Base-by-base conservation (phyloP, 1,140 invertebrate species). In the Sinonovacula constricta region DNA sequence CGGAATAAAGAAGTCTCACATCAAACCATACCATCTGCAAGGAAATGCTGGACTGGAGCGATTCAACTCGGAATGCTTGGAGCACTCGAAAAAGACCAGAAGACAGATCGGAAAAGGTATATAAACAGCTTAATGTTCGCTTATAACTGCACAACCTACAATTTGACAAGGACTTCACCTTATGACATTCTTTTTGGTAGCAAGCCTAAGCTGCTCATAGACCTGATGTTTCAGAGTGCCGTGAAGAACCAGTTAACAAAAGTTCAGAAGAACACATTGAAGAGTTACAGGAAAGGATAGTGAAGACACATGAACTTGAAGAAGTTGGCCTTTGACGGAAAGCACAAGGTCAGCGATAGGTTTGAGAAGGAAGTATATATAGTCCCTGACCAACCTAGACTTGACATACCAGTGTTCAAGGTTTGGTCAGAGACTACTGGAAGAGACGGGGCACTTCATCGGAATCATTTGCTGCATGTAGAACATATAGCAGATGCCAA, bases 61-160 rank as follows among this genome's bases (percentile, higher is more conserved):
- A 15, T 68, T 68, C 33, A 68, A 68, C 39, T 68, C 3, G 26
- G 28, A 4, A 68, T 68, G 66, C 15, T 68, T 3, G 39, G 66
- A 4, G 54, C 66, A 26, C 26, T 68, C 15, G 66, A 68, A 68
- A 45, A 51, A 51, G 31, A 65, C 3, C 45, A 70, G 24, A 79
- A 79, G 56, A 2, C 24, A 14, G 76, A 79, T 59, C 72, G 77
- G 77, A 79, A 71, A 26, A 65, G 33, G 5, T 65, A 79, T 34
- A 49, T 71, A 7, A 63, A 3, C 36, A 51, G 39, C 3, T 26
- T 68, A 7, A 49, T 68, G 2, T 54, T 53, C 39, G 4, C 66
- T 26, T 68, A 68, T 30, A 68, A 68, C 30, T 53, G 66, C 28
- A 68, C 66, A 18, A 22, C 39, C 14, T 49, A 68, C n/a, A 49